A percentile compares a stretch with the other conserved stretches of the same genome.
Evolutionary conservation across 1,140 invertebrate species (phyloP).

Genomic region (Dendroctonus valens): DNA sequence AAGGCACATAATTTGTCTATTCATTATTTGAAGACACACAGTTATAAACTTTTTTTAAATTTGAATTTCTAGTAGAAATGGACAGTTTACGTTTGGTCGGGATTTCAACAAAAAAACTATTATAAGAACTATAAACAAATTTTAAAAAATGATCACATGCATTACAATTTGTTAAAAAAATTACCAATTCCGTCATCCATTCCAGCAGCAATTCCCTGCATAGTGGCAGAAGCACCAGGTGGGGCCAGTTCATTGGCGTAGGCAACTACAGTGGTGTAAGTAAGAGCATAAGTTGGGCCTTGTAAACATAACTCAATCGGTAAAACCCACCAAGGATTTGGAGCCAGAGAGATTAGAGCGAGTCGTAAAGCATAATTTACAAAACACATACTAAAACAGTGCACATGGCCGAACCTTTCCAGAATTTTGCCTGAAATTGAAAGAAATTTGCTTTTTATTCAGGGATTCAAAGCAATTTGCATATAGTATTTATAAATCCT

Average conservation of each 20-base stretch:
- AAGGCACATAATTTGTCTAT: background rate
- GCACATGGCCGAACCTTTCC: slow-evolving; percentile 67
- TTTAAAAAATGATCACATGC: background rate
- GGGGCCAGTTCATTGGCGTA: slow-evolving; percentile 74
- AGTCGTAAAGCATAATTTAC: slow-evolving; percentile 67
- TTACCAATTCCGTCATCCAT: slow-evolving; percentile 78
- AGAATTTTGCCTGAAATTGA: slow-evolving; percentile 64
- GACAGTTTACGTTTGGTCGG: too few relatives aligned
- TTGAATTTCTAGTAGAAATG: too few relatives aligned
- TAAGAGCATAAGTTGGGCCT: slow-evolving; percentile 75
- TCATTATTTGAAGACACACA: too few relatives aligned
- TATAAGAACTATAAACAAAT: background rate
- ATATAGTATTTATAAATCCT: too few relatives aligned
- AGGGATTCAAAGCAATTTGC: background rate
- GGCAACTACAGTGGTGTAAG: slow-evolving; percentile 74
- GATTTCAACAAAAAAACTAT: too few relatives aligned
- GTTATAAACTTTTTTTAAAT: too few relatives aligned
- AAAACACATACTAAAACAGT: slow-evolving; percentile 70
- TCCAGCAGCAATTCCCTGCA: slow-evolving; percentile 78
- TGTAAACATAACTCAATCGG: slow-evolving; percentile 71
- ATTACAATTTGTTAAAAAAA: slow-evolving; percentile 23
- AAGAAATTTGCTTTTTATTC: background rate
- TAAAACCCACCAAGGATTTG: slow-evolving; percentile 72
- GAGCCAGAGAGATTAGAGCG: slow-evolving; percentile 65
- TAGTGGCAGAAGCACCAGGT: slow-evolving; percentile 74